Evolutionary conservation across 1,140 invertebrate genomes (phyloP), one percentile per base, ranked within the genome.

Genomic region (Papilio glaucus): DNA sequence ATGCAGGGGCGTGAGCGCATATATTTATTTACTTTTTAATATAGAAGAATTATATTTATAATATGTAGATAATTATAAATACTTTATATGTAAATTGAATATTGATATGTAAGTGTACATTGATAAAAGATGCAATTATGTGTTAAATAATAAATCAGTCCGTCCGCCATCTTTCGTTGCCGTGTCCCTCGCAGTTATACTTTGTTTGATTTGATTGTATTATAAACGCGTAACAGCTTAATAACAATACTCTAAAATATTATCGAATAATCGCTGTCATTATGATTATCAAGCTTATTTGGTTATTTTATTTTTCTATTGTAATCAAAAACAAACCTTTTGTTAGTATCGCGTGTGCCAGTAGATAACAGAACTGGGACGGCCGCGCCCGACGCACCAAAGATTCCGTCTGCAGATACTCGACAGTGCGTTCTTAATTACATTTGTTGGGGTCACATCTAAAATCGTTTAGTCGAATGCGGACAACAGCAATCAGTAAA

Each of bases 361-460:
- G 33, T 41, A 65, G 62, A 65, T 65, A 65, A 38, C 29, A 65
- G 7, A 65, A 65, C 37, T 39, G 62, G n/a, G 62, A 33, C 62
- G 37, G 62, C 62, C 62, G 37, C 62, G 18, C 62, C 33, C 29
- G 8, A 38, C 61, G 13, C 12, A n/a, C n/a, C n/a, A n/a, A 7
- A n/a, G n/a, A 39, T 37, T n/a, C 62, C 9, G 37, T 37, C 15
- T 65, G 9, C 37, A 65, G 62, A 65, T 39, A 65, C 62, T 39
- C 7, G 61, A 8, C 24, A 62, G 37, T 65, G 62, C 62, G 62
- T 65, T 65, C 62, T 65, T 65, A 65, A 65, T 65, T 65, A 37
- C 62, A 38, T 38, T 65, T 65, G 62, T 65, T 65, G 62, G 18
- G 9, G 18, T 39, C 4, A 60, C 57, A 60, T 65, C 8, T 13